Base-by-base conservation (phyloP, 2,113 vertebrate genomes). In the Cyanoramphus novaezelandiae region DNA sequence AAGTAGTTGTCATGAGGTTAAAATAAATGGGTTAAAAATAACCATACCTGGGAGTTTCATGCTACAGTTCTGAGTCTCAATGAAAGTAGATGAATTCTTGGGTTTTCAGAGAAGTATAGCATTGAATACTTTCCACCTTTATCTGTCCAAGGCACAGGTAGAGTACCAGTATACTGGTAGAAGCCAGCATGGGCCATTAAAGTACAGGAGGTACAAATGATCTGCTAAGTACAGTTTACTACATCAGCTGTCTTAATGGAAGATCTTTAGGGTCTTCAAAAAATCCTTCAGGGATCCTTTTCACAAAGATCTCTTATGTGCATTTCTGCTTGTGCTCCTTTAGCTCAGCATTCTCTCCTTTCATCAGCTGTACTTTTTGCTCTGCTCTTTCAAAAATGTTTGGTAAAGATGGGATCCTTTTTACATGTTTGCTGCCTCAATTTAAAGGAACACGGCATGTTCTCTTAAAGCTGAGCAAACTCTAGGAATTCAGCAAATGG, bases 101-200 rank as follows among this genome's bases (percentile, higher is more conserved):
- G 14, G 14, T 63, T 94, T 76, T 95, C 35, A 53, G 37, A 85
- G 19, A 78, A 49, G 17, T 47, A 75, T 1, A 19, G 50, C 67
- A 90, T 0, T 60, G 27, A 86, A 63, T 43, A 55, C 3, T 41
- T 75, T 16, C 20, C 15, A 43, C 43, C 24, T 75, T 74, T 35
- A 3, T 17, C 11, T 3, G 17, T 47, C 33, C 53, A 82, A 52
- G 37, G 47, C 41, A 63, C 21, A 60, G 43, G 33, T 11, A 43
- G 21, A 16, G 53, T 29, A 53, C 13, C 23, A 53, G 10, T 37
- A 33, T 21, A 59, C 25, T 25, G 6, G 15, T 11, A 86, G 35
- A 46, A 46, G 10, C 5, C 19, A 70, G 2, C 1, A 1, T 41
- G 29, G 39, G 31, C 20, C 9, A 7, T 24, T 57, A 43, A 0